phyloP scores from a whole-genome alignment of 2,113 vertebrate genomes.

The Crocuta crocuta region DNA sequence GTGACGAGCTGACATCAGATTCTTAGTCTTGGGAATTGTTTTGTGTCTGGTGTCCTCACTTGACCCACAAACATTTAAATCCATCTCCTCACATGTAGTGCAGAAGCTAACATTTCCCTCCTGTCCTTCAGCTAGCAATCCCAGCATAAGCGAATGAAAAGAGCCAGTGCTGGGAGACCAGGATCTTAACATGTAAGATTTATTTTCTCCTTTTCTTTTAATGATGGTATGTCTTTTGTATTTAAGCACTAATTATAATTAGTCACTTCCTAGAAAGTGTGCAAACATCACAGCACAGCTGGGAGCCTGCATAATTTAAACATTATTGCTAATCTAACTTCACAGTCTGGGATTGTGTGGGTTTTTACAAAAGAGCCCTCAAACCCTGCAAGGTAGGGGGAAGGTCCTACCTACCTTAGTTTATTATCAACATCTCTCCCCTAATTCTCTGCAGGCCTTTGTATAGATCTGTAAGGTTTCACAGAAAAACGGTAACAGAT shows the following conservation, averaged over 20 bases:
- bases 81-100: not conserved
- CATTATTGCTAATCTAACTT: slow-evolving; percentile 75
- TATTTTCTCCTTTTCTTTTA: slow-evolving; percentile 41
- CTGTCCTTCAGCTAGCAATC: not conserved
- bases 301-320: slow-evolving; percentile 79
- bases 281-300: slow-evolving; percentile 76
- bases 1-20: not conserved
- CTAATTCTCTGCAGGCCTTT: not conserved
- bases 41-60: not conserved
- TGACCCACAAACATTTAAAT: slow-evolving; percentile 2
- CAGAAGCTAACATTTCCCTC: not conserved
- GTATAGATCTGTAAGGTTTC: slow-evolving; percentile 19
- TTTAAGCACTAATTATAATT: slow-evolving; percentile 77
- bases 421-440: not conserved
- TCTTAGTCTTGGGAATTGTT: not conserved
- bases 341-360: slow-evolving; percentile 57
- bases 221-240: slow-evolving; percentile 69
- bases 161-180: not conserved
- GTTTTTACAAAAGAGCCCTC: slow-evolving; percentile 61
- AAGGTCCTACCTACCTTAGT: not conserved
- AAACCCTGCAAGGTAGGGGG: not conserved
- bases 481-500: slow-evolving; percentile 33
- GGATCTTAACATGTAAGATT: slow-evolving; percentile 3
- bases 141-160: not conserved
- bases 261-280: slow-evolving; percentile 82